Evolutionary conservation across 2,888 invertebrate species (phyloP), one percentile per base, ranked within the genome.

Genomic region (Leptopilina syphax): DNA sequence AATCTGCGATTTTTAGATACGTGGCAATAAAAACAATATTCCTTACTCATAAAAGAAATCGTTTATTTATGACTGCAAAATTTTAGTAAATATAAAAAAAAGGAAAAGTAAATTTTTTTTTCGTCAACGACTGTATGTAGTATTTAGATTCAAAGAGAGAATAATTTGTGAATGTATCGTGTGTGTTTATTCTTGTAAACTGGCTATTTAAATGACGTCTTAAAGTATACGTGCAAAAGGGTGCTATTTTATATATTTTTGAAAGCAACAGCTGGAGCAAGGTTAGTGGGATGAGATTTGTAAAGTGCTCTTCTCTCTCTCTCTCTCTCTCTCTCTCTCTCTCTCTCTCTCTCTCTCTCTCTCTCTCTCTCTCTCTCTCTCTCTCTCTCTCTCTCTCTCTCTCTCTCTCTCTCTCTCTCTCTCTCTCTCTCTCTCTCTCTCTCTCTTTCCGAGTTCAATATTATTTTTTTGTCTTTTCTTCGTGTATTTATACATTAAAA

Each of bases 401-500:
- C 34, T 34, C 34, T 34, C 34, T 34, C 34, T 27, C 3, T 34
- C 34, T 34, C 34, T 34, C 70, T 54, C n/a, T n/a, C n/a, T n/a
- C n/a, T 18, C 18, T 18, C 34, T 9, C 57, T 73, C 34, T 34
- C 34, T 34, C 34, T 34, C 34, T 34, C 34, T 27, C 3, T 34
- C 34, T 34, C 34, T 34, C 70, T 54, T 57, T 73, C 70, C 54
- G 34, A n/a, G 24, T 73, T 73, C 8, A 34, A 57, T 34, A 27
- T 73, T 73, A 57, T 73, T 57, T 73, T 73, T 73, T 57, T 73
- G 73, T 76, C 81, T 84, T 84, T 85, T 80, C 81, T 81, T 81
- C 77, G 77, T 65, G 77, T 68, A 85, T 89, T 88, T 89, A 88
- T 90, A 89, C 90, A 89, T 84, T 41, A 86, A 86, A 82, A 83